Evolutionary conservation across 2,113 vertebrate species (phyloP), one percentile per base, ranked within the genome.

Genomic region (Ahaetulla prasina): DNA sequence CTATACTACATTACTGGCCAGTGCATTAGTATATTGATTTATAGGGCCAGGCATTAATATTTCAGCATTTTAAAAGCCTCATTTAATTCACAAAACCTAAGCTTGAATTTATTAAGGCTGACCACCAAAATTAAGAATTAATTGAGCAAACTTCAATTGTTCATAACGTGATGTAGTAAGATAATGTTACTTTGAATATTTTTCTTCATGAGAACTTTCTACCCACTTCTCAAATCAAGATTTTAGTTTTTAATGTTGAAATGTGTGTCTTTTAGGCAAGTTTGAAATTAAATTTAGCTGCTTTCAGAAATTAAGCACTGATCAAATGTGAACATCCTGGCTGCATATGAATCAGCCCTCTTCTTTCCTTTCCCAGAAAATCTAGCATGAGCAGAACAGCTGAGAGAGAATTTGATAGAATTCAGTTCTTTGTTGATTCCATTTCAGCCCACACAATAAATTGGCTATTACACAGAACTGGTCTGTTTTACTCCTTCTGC

Each of bases 401-500:
- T 47, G 91, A 60, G 8, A 12, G 35, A 50, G 12, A 90, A 95
- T 22, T 25, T 87, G 86, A 92, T 14, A 92, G 9, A 50, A 93
- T 85, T 68, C 47, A 9, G 90, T 94, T 90, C 86, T 93, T 93
- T 20, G 14, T 89, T 23, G 23, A 88, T 35, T 43, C 60, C 84
- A 90, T 11, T 89, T 68, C 94, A 25, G 89, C 60, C 45, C 86
- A 18, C 60, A 89, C 0, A 3, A 92, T 60, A 94, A 39, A 92
- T 49, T 85, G 27, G 87, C 85, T 47, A 92, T 90, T 60, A 93
- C 89, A 4, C 10, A 88, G 22, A 91, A 95, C n/a, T 89, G 84
- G 12, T 16, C 57, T 94, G 43, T 85, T 94, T 90, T 93, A 86
- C 30, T 91, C 23, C 85, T n/a, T 94, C 57, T 89, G 87, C 35